Percentiles rank a stretch among this genome's conserved stretches.
Evolutionary conservation across 2,797 vertebrate genomes (phyloP).

Genomic region (Zalophus californianus): DNA sequence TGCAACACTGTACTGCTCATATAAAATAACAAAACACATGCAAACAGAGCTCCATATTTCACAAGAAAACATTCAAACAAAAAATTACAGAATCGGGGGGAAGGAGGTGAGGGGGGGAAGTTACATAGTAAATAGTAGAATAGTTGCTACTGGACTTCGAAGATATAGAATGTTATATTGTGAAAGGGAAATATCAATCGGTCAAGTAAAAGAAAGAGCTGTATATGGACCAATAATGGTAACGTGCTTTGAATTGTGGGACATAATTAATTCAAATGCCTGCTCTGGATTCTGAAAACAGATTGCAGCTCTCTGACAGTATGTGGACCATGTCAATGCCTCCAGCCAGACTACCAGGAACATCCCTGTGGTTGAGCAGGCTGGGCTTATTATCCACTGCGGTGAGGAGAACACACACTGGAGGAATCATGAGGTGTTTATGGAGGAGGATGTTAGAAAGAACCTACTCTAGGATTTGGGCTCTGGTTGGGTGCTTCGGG

Average conservation of each 20-base stretch:
- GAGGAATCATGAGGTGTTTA: background rate
- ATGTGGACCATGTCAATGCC: background rate
- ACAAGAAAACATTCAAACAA: background rate
- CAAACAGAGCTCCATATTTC: background rate
- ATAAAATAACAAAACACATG: background rate
- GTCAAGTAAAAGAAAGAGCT: background rate
- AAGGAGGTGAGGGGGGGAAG: background rate
- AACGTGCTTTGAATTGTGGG: background rate
- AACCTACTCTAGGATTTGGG: background rate
- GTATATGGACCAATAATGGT: background rate
- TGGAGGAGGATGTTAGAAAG: too few species aligned
- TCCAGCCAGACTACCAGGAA: background rate
- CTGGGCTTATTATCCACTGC: background rate
- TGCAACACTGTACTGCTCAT: background rate
- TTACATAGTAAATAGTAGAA: background rate
- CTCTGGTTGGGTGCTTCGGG: background rate
- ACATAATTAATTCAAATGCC: background rate
- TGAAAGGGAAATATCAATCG: background rate
- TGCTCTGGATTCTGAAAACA: background rate
- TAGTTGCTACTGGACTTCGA: background rate
- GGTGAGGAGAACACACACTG: background rate
- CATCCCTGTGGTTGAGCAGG: background rate
- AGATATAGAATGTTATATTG: too few species aligned
- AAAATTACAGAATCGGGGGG: background rate
- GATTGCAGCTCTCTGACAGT: background rate